phyloP scores from a whole-genome alignment of 2,888 invertebrate genomes.

The Lordiphosa andalusiaca region DNA sequence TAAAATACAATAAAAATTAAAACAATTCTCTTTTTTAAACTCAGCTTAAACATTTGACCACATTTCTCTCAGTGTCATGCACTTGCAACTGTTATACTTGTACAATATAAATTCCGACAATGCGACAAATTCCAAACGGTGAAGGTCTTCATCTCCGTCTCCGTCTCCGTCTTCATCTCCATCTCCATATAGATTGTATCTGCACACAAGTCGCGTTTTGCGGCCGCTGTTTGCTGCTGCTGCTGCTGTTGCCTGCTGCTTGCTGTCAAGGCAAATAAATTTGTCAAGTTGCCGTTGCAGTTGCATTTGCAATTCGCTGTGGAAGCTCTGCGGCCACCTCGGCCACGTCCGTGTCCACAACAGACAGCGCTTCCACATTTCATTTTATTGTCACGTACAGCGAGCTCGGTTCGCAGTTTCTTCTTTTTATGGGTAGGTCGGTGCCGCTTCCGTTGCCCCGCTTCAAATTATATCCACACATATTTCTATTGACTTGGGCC shows the following conservation, averaged over 20 bases:
- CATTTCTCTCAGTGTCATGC: conserved; percentile 17
- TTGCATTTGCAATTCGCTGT: conserved; percentile 53
- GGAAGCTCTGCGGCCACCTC: not conserved
- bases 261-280: conserved; percentile 68
- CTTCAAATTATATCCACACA: conserved; percentile 10
- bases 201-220: conserved; percentile 59
- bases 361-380: conserved; percentile 61
- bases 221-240: conserved; percentile 2
- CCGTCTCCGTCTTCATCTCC: conserved; percentile 7
- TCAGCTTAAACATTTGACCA: too few relatives aligned
- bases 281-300: conserved; percentile 66
- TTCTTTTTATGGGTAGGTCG: conserved; percentile 65
- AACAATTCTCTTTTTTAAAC: too few relatives aligned
- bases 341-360: not conserved
- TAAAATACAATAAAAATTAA: too few relatives aligned
- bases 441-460: conserved; percentile 10
- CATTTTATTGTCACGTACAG: conserved; percentile 75
- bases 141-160: conserved; percentile 7
- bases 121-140: conserved; percentile 30
- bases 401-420: conserved; percentile 53
- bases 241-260: conserved; percentile 12
- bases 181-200: conserved; percentile 19
- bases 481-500: conserved; percentile 47
- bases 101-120: conserved; percentile 18
- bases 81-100: conserved; percentile 3